A percentile compares a stretch with the other conserved stretches of the same genome.
phyloP scores from a whole-genome alignment of 1,140 invertebrate genomes.

The Lysiphlebus fabarum region DNA sequence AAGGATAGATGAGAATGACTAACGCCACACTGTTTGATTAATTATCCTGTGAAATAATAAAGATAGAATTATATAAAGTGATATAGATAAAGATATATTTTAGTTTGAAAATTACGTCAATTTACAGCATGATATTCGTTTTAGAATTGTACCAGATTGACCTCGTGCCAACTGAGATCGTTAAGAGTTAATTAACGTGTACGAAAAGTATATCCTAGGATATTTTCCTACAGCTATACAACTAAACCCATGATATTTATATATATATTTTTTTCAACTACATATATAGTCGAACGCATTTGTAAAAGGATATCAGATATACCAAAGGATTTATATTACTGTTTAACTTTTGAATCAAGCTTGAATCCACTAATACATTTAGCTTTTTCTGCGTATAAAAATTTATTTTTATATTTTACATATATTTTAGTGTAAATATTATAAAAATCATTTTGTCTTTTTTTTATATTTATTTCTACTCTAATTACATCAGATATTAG shows the following conservation, averaged over 20 bases:
- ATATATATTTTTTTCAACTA: neutral
- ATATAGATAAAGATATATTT: too few relatives aligned
- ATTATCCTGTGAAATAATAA: slow-evolving; percentile 53
- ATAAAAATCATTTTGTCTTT: too few relatives aligned
- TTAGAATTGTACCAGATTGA: slow-evolving; percentile 75
- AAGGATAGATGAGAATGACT: slow-evolving; percentile 8
- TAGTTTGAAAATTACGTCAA: slow-evolving; percentile 65
- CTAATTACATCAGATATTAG: neutral
- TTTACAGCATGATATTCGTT: slow-evolving; percentile 75
- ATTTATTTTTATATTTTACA: too few relatives aligned
- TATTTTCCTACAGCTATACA: slow-evolving; percentile 4
- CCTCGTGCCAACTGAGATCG: slow-evolving; percentile 88
- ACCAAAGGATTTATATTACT: neutral
- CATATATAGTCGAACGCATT: neutral
- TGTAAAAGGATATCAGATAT: neutral
- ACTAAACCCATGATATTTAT: neutral
- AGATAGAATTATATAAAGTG: too few relatives aligned
- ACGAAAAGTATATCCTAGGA: slow-evolving; percentile 24
- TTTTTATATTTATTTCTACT: too few relatives aligned
- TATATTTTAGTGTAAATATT: too few relatives aligned
- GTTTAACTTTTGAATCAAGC: too few relatives aligned
- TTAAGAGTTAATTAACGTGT: slow-evolving; percentile 52
- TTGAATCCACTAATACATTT: too few relatives aligned
- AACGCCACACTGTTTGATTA: slow-evolving; percentile 25
- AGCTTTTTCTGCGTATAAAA: too few relatives aligned